Evolutionary conservation across 37 sponge, comb jelly and placozoan genomes (phyloP).

Genomic region (Axinella damicornis): DNA sequence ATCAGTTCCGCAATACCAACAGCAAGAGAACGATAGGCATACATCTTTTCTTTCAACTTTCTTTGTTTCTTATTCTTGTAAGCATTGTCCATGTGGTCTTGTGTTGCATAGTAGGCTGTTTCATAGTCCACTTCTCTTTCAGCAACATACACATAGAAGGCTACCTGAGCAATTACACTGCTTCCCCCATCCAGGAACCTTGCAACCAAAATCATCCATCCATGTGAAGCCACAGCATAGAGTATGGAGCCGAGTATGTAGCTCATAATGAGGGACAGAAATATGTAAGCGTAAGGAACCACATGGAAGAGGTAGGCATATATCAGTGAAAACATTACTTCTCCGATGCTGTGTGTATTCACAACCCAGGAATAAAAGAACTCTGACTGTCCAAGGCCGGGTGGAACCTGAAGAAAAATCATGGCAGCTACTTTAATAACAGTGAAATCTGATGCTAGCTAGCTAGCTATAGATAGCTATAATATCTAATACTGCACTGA

Average conservation of each 20-base stretch:
- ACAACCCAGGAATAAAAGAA: slow-evolving; percentile 34
- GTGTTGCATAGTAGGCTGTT: background rate
- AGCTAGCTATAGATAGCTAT: too few relatives aligned
- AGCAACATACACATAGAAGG: slow-evolving; percentile 4
- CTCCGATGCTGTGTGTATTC: slow-evolving; percentile 30
- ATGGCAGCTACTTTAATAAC: too few relatives aligned
- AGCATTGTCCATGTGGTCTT: background rate
- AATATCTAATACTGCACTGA: too few relatives aligned
- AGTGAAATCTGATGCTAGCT: too few relatives aligned
- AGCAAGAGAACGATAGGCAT: background rate
- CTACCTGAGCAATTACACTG: background rate
- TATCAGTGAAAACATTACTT: background rate
- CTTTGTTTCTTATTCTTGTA: background rate
- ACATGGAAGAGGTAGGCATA: background rate
- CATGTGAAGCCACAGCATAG: slow-evolving; percentile 6
- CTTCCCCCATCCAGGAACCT: slow-evolving; percentile 7
- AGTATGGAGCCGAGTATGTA: slow-evolving; percentile 18
- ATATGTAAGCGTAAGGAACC: slow-evolving; percentile 31
- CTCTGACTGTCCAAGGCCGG: slow-evolving; percentile 31
- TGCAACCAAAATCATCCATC: slow-evolving; percentile 19
- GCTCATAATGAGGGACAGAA: background rate
- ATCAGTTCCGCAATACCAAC: slow-evolving; percentile 4
- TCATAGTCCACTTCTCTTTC: slow-evolving; percentile 16
- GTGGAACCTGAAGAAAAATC: slow-evolving; percentile 25
- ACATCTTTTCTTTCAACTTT: slow-evolving; percentile 6